These are phyloP conservation scores for Scolanthus callimorphus DNA, from an alignment of 92 coral and sea anemone genomes.

Conservation along the genomic window DNA sequence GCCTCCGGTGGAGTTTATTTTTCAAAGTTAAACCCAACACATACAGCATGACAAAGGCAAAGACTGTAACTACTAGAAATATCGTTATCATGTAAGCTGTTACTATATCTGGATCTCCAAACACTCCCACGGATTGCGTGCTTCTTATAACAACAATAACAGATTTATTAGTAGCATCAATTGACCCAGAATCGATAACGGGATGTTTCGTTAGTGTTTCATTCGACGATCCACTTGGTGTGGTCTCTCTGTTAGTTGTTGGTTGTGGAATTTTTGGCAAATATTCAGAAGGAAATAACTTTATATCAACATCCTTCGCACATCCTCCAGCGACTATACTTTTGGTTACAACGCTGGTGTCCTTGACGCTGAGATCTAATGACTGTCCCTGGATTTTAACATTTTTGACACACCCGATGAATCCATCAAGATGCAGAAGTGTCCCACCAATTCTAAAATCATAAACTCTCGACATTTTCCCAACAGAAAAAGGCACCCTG, in stretches of 20 bases:
- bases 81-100: conserved; percentile 11
- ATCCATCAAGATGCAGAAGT: not conserved
- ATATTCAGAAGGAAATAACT: not conserved
- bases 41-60: conserved; percentile 3
- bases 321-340: too few species aligned
- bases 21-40: conserved; percentile 11
- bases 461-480: too few species aligned
- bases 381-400: not conserved
- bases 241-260: not conserved
- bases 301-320: not conserved
- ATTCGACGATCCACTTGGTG: not conserved
- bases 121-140: not conserved
- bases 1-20: conserved; percentile 8
- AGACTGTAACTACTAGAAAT: conserved; percentile 6
- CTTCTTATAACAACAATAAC: not conserved
- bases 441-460: conserved; percentile 1
- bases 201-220: not conserved
- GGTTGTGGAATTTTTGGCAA: not conserved
- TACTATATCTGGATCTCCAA: conserved; percentile 2
- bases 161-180: not conserved
- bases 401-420: conserved; percentile 10
- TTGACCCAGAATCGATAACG: not conserved
- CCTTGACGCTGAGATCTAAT: conserved; percentile 1
- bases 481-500: not conserved
- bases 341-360: not conserved